Percentiles rank a stretch among this genome's conserved stretches.
Conservation (phyloP, 2,888 invertebrate genomes). For the Laspeyria flexula region DNA sequence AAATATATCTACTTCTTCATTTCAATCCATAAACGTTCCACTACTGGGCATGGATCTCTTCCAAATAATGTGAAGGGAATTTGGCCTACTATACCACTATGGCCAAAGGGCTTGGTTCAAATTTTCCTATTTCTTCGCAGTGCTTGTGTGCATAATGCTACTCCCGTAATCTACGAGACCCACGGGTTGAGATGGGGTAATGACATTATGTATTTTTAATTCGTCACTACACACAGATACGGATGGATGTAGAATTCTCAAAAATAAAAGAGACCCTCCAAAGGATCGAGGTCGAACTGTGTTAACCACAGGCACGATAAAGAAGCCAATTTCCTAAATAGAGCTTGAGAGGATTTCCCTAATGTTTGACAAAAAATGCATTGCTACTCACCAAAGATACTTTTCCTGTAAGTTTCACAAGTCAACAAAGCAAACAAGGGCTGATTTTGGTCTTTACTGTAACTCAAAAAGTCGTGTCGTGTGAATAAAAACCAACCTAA, state of each 20-base stretch:
- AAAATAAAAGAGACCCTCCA: slow-evolving; percentile 42
- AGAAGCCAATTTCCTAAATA: slow-evolving; percentile 80
- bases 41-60: too few species aligned
- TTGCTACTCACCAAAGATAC: slow-evolving; percentile 62
- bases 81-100: too few species aligned
- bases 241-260: slow-evolving; percentile 55
- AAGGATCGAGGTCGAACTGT: slow-evolving; percentile 57
- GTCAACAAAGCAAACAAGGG: slow-evolving; percentile 21
- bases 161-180: too few species aligned
- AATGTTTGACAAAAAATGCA: slow-evolving; percentile 78
- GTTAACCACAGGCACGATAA: slow-evolving; percentile 75
- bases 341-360: slow-evolving; percentile 78
- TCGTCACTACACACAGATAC: slow-evolving; percentile 41
- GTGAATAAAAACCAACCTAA: slow-evolving; percentile 24
- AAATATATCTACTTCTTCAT: too few species aligned
- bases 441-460: slow-evolving; percentile 30
- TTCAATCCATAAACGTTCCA: too few species aligned
- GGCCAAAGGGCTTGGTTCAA: too few species aligned
- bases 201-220: too few species aligned
- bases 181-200: too few species aligned
- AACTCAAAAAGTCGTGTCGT: slow-evolving; percentile 27
- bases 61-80: too few species aligned
- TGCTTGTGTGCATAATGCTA: too few species aligned
- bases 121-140: too few species aligned
- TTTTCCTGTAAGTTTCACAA: slow-evolving; percentile 43